Percentiles rank a stretch among this genome's conserved stretches.
phyloP scores from a whole-genome alignment of 2,113 vertebrate species.

The Neodontobutis hainanensis region DNA sequence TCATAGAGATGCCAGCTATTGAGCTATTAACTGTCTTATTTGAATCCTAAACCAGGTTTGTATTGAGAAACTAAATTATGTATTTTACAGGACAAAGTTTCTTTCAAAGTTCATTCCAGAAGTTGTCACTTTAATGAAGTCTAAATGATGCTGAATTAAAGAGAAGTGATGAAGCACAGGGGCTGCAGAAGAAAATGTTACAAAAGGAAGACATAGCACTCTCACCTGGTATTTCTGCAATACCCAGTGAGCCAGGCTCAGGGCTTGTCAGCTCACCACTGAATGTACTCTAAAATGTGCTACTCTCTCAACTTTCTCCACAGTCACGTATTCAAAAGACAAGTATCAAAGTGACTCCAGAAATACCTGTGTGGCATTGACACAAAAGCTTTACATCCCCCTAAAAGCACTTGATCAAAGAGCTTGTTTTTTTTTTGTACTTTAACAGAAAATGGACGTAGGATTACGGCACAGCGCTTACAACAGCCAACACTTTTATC shows the following conservation, averaged over 20 bases:
- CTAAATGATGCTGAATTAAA: too few species aligned
- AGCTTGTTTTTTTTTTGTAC: conserved; percentile 25
- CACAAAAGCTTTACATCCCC: conserved; percentile 13
- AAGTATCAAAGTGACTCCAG: conserved; percentile 10
- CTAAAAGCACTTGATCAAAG: conserved; percentile 26
- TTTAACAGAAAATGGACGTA: conserved; percentile 16
- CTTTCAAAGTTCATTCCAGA: too few species aligned
- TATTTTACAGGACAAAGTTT: too few species aligned
- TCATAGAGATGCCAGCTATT: too few species aligned
- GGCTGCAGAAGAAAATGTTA: too few species aligned
- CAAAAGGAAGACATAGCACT: not conserved
- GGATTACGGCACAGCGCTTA: conserved; percentile 32
- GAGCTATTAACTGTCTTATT: too few species aligned
- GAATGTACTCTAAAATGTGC: not conserved
- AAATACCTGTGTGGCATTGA: conserved; percentile 8
- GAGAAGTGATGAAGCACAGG: too few species aligned
- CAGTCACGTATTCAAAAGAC: not conserved
- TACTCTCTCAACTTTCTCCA: not conserved
- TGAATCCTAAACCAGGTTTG: too few species aligned
- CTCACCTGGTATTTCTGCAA: not conserved
- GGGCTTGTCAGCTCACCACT: too few species aligned
- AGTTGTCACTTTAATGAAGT: too few species aligned
- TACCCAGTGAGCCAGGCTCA: not conserved
- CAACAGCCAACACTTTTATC: conserved; percentile 29
- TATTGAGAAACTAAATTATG: too few species aligned